A percentile compares a stretch with the other conserved stretches of the same genome.
phyloP scores from a whole-genome alignment of 1,140 invertebrate genomes.

The Venturia canescens region DNA sequence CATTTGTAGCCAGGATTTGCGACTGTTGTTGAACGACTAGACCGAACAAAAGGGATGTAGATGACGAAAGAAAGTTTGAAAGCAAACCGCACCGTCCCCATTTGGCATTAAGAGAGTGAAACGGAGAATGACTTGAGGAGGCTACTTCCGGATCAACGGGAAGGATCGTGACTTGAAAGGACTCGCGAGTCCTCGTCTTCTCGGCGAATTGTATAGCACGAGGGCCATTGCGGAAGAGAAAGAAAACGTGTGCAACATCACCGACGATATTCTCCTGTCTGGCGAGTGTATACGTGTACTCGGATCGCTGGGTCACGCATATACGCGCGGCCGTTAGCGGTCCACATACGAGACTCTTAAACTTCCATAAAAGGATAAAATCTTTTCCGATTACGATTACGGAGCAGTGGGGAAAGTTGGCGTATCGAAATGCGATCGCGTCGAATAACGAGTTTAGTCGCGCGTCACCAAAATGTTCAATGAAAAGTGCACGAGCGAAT shows the following conservation, averaged over 20 bases:
- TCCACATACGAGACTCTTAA: background rate
- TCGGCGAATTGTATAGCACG: background rate
- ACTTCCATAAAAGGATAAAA: background rate
- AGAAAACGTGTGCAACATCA: background rate
- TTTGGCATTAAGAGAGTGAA: background rate
- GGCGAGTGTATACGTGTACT: background rate
- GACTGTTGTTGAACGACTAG: background rate
- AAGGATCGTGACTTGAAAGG: slow-evolving; percentile 34
- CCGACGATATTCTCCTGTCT: slow-evolving; percentile 18
- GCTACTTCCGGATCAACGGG: slow-evolving; percentile 35
- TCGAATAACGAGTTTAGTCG: slow-evolving; percentile 21
- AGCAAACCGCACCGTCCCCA: background rate
- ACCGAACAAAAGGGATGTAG: background rate
- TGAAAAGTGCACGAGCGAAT: slow-evolving; percentile 4
- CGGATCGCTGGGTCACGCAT: background rate
- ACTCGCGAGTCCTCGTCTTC: slow-evolving; percentile 24
- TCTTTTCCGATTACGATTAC: slow-evolving; percentile 38
- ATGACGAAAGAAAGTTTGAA: slow-evolving; percentile 4
- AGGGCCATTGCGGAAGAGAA: slow-evolving; percentile 23
- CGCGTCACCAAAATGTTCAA: slow-evolving; percentile 12
- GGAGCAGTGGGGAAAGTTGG: slow-evolving; percentile 18
- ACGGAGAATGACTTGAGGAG: background rate
- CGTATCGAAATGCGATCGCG: slow-evolving; percentile 13
- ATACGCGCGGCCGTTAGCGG: background rate
- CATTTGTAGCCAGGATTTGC: background rate